Conservation (phyloP, 2,113 vertebrate genomes). For the Thermophis baileyi region DNA sequence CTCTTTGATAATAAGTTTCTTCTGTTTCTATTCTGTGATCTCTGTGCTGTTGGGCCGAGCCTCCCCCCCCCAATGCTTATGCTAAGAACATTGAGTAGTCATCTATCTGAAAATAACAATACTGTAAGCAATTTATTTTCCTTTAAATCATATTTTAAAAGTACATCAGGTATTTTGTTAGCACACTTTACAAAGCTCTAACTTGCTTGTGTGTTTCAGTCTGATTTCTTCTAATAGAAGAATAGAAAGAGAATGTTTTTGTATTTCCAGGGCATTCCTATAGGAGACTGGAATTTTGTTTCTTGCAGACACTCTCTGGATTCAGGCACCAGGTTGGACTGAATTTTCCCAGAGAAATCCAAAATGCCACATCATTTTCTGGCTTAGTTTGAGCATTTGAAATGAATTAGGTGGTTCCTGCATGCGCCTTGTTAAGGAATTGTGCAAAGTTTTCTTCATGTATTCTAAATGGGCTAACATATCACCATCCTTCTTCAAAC, state of each 20-base stretch:
- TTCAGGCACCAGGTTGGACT: neutral
- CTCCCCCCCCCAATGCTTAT: neutral
- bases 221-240: neutral
- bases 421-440: too few species aligned
- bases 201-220: neutral
- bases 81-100: neutral
- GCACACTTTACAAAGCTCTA: neutral
- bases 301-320: neutral
- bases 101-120: neutral
- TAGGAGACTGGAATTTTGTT: neutral
- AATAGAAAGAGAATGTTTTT: neutral
- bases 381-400: neutral
- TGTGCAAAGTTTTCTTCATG: too few species aligned
- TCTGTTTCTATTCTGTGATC: neutral
- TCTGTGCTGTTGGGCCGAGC: neutral
- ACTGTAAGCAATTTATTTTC: neutral
- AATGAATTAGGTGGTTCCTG: neutral
- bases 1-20: neutral
- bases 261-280: neutral
- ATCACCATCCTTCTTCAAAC: too few species aligned
- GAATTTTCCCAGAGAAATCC: neutral
- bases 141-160: neutral
- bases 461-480: too few species aligned
- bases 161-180: neutral
- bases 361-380: neutral